These are phyloP conservation scores for Epiblema foenella DNA, from an alignment of 2,888 invertebrate species.

Conservation along the genomic window DNA sequence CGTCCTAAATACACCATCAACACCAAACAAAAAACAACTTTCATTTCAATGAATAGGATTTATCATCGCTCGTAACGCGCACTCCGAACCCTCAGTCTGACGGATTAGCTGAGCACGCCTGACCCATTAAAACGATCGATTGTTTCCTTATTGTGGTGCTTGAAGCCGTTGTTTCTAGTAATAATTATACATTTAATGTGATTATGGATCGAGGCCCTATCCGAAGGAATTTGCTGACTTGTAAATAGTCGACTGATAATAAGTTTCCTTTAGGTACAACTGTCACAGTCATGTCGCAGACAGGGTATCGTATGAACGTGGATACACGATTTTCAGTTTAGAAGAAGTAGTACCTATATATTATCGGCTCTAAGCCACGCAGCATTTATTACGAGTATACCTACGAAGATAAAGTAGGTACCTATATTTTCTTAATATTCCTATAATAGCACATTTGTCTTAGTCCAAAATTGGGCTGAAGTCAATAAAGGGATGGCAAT, in stretches of 20 bases:
- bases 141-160: conserved; percentile 81
- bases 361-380: neutral
- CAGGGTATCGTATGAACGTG: conserved; percentile 3
- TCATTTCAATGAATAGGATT: conserved; percentile 65
- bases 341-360: conserved; percentile 12
- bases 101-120: conserved; percentile 81
- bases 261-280: conserved; percentile 4
- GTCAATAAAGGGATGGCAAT: no score
- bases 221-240: conserved; percentile 6
- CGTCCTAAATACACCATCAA: conserved; percentile 60
- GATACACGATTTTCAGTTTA: conserved; percentile 21
- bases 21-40: conserved; percentile 61
- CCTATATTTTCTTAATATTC: no score
- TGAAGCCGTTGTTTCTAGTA: conserved; percentile 63
- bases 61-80: conserved; percentile 61
- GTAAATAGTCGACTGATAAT: conserved; percentile 4
- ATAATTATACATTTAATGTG: conserved; percentile 68
- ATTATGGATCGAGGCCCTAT: conserved; percentile 47
- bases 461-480: no score
- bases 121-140: conserved; percentile 85
- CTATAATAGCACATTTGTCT: no score
- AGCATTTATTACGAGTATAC: neutral
- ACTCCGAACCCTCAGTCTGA: conserved; percentile 67
- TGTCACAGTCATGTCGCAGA: neutral
- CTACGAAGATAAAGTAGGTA: no score